Base-by-base conservation (phyloP, 2,888 invertebrate genomes). In the Drosophila siamana region DNA sequence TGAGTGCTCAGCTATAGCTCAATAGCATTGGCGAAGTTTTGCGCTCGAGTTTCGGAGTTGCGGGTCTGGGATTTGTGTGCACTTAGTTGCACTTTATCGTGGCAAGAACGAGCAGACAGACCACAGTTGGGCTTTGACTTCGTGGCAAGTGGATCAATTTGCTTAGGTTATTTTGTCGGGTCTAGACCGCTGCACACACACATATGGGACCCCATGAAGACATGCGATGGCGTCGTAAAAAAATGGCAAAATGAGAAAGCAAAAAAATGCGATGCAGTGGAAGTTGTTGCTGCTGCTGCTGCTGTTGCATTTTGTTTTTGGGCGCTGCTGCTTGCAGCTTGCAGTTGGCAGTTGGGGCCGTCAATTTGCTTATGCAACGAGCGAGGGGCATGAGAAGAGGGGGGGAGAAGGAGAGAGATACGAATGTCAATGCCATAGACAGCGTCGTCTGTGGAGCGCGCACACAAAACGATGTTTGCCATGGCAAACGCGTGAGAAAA, bases 121-220 rank as follows among this genome's bases (percentile, higher is more conserved):
- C 36, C 19, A 22, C 40, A 66, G 55, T 51, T 60, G 51, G 36
- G 41, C 48, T 64, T 67, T 33, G 55, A 48, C 52, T 60, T 47
- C 41, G 69, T 66, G 78, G 59, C 79, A 80, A 81, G 81, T 80
- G 81, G 85, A 84, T 84, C 79, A 80, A 80, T 79, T 82, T 80
- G 79, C 74, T 81, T 70, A 47, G 60, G 64, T 73, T 78, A 69
- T 64, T 67, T 59, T 67, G 60, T 61, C 30, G 22, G 30, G 41
- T 28, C 24, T n/a, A n/a, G 19, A 19, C 44, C n/a, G 38, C 44
- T 8, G 8, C 28, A 28, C 30, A 11, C 28, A 28, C 30, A 11
- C 30, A 72, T 19, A 52, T 52, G 68, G 59, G 68, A 46, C 38
- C 43, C 54, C 7, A 61, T 50, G 48, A 47, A 69, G 60, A 33